A percentile compares a stretch with the other conserved stretches of the same genome.
phyloP scores from a whole-genome alignment of 1,140 invertebrate genomes.

The Belonocnema kinseyi region DNA sequence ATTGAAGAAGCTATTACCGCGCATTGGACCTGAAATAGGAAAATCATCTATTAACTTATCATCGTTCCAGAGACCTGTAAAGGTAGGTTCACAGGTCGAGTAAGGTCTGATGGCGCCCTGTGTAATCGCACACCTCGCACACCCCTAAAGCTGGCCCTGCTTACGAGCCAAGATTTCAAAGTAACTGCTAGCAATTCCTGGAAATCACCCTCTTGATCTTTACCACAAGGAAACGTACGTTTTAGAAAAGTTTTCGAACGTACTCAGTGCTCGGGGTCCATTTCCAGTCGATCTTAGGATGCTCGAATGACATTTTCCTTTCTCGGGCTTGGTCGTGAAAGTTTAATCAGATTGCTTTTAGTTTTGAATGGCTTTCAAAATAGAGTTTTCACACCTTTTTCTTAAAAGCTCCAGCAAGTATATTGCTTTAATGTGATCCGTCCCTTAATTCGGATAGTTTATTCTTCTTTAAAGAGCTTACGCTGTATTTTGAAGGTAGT shows the following conservation, averaged over 20 bases:
- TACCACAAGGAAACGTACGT: background rate
- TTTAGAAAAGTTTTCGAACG: background rate
- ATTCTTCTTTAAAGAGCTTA: background rate
- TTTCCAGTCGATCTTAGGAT: slow-evolving; percentile 25
- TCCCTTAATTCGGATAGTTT: background rate
- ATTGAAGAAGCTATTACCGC: too few species aligned
- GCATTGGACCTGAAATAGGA: too few species aligned
- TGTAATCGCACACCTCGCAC: too few species aligned
- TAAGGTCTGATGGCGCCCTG: too few species aligned
- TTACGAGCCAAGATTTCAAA: background rate
- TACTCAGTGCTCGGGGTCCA: background rate
- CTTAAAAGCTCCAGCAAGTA: background rate
- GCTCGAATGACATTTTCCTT: background rate
- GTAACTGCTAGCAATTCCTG: background rate
- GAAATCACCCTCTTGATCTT: background rate
- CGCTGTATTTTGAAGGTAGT: background rate
- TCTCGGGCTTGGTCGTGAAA: slow-evolving; percentile 20
- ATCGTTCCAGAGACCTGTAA: too few species aligned
- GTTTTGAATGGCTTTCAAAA: slow-evolving; percentile 8
- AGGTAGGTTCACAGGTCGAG: too few species aligned
- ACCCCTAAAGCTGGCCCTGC: too few species aligned
- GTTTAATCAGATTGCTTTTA: slow-evolving; percentile 15
- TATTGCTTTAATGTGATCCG: slow-evolving; percentile 14
- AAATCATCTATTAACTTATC: too few species aligned
- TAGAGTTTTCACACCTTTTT: slow-evolving; percentile 5